Evolutionary conservation across 2,797 vertebrate genomes (phyloP), one percentile per base, ranked within the genome.

Genomic region (Margarornis squamiger): DNA sequence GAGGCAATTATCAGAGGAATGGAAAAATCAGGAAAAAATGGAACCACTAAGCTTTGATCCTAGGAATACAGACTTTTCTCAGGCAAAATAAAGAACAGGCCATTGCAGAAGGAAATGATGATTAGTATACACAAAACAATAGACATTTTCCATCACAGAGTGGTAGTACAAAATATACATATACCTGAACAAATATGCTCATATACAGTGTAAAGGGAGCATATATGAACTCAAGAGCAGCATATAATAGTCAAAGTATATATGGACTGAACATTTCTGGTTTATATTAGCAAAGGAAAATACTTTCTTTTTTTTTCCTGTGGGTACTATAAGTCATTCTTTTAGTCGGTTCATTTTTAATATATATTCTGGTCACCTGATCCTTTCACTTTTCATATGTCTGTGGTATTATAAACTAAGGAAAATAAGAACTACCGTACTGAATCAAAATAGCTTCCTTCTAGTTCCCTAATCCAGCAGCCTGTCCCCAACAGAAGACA

Each of bases 1-100:
- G 59, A 96, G 71, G 19, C 52, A 71, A 83, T 61, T 91, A 62
- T 45, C 79, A 86, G 48, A 94, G 80, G 78, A 92, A 78, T 21
- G 14, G 39, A 73, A 73, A 90, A 85, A 73, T 29, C 67, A 54
- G 51, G 51, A 82, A 49, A 88, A 77, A 92, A 72, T 52, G 34
- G 36, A 95, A 84, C 54, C 52, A 39, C 63, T 57, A 61, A 76
- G 62, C 22, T 88, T 75, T 36, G 7, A 59, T 52, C 45, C 43
- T 52, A 49, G 27, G 36, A 93, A 86, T 55, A 52, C 13, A 78
- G 48, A 27, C 26, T 81, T 79, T 36, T 76, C 45, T 57, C 24
- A 16, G 51, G 38, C 27, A 86, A 90, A 88, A 6, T 32, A 55
- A 84, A 71, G 59, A 81, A 74, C 4, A 51, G n/a, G 12, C 38